Evolutionary conservation across 2,888 invertebrate genomes (phyloP), one percentile per base, ranked within the genome.

Genomic region (Agriopis leucophaearia): DNA sequence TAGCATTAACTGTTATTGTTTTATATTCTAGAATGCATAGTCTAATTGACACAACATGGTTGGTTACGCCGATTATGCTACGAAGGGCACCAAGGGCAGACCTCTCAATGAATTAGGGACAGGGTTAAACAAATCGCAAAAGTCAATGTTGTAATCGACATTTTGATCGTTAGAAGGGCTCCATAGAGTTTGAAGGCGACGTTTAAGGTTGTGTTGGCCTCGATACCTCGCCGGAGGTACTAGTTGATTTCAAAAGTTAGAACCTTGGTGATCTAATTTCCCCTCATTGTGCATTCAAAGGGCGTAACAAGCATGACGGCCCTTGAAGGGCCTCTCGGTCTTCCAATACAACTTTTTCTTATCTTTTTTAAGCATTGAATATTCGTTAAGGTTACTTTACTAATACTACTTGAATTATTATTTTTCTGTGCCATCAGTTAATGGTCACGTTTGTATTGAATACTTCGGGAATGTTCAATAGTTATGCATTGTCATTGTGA

Each of bases 201-300:
- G 85, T 88, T 86, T 91, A 90, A 93, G 92, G 92, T 88, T 88
- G 81, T 78, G 80, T 73, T 83, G 88, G 78, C 90, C 89, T 87
- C 89, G 86, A 88, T 90, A 85, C 84, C 85, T 82, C 86, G 83
- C 83, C 86, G 83, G 81, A 86, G 85, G 88, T 88, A 89, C 88
- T 85, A 74, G 84, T 84, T 77, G 89, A 89, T 94, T 93, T 91
- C 93, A 91, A 93, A 92, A 92, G 89, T 86, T 85, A 74, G 83
- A 88, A 90, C 93, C 92, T 93, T 91, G 92, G 80, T 91, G 88
- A 85, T 89, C 92, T 85, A 91, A 93, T 93, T 94, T 94, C 93
- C 88, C 90, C 83, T 93, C 89, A 92, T 94, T 93, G 89, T 90
- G 80, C 78, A 94, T 94, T 92, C 93, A 92, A 86, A 88, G 81